Base-by-base conservation (phyloP, 2,113 vertebrate species). In the Seriola aureovittata region DNA sequence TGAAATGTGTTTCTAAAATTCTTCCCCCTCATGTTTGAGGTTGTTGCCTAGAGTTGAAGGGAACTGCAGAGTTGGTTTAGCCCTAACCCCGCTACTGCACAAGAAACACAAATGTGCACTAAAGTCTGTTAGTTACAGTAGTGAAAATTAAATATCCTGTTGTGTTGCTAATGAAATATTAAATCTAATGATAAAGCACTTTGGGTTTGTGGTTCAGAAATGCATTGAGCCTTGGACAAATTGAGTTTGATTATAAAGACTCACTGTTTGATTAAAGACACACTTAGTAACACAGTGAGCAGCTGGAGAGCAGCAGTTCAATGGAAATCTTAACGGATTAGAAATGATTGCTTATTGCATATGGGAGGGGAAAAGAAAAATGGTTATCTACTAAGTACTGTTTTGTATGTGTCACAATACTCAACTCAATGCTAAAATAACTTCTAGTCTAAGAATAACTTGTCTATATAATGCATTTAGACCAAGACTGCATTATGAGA, bases 391-490 rank as follows among this genome's bases (percentile, higher is more conserved):
- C 14, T 29, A 5, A 70, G 46, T 42, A 17, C n/a, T 62, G 17
- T 36, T 62, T 76, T 60, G 8, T 73, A 57, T 29, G 32, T 38
- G 3, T 57, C 36, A 25, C 11, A 78, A 52, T 42, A 74, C 25
- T 65, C 8, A 17, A 17, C 14, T 42, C 29, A 40, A n/a, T 0
- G 1, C 58, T 67, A 42, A 83, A 84, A 76, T 54, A 48, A 36
- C 17, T 32, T 42, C 3, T 32, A 44, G 4, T 72, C 32, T 68
- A 75, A 65, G 54, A 87, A 82, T 71, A 85, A 73, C 75, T 55
- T 64, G 44, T 29, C 29, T 10, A 23, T 36, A 6, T 54, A 52
- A 54, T 70, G 52, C 73, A 71, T 70, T 80, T 48, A 77, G 81
- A 74, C 50, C 34, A 19, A 17, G 21, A 1, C 6, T 71, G 59